Evolutionary conservation across 2,888 invertebrate genomes (phyloP).

Genomic region (Vesta saturnalis): DNA sequence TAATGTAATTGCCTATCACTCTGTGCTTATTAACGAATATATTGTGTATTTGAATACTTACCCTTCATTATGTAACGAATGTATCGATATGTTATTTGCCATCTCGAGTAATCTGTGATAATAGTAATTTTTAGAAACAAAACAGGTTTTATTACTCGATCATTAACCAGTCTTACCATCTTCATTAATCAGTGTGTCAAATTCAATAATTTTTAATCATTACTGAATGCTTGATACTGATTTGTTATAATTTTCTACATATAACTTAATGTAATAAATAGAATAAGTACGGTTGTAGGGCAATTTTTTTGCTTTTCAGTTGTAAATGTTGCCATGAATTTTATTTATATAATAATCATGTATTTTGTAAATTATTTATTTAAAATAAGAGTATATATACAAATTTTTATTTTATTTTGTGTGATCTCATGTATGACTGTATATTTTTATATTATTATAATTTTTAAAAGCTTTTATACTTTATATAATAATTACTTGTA

Average conservation of each 20-base stretch:
- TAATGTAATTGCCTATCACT: no score
- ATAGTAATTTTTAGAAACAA: no score
- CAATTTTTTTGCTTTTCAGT: conserved; percentile 21
- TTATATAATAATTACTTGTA: background rate
- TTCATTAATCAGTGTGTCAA: no score
- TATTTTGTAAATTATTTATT: conserved; percentile 23
- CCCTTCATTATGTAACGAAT: no score
- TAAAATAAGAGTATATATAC: background rate
- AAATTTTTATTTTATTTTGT: no score
- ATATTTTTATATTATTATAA: background rate
- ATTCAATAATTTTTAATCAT: no score
- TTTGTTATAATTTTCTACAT: conserved; percentile 6
- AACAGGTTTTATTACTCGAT: no score
- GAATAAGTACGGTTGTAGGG: conserved; percentile 33
- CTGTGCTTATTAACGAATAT: no score
- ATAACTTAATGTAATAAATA: conserved; percentile 5
- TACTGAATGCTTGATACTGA: conserved; percentile 8
- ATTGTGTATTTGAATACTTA: no score
- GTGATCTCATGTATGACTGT: conserved; percentile 1
- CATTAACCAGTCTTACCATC: no score
- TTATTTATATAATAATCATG: conserved; percentile 24
- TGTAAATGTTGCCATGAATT: conserved; percentile 31
- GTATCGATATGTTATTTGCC: no score
- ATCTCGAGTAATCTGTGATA: no score
- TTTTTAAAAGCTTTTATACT: background rate